These are phyloP conservation scores for Fistularia tabacaria DNA, from an alignment of 2,797 vertebrate species.

Conservation along the genomic window DNA sequence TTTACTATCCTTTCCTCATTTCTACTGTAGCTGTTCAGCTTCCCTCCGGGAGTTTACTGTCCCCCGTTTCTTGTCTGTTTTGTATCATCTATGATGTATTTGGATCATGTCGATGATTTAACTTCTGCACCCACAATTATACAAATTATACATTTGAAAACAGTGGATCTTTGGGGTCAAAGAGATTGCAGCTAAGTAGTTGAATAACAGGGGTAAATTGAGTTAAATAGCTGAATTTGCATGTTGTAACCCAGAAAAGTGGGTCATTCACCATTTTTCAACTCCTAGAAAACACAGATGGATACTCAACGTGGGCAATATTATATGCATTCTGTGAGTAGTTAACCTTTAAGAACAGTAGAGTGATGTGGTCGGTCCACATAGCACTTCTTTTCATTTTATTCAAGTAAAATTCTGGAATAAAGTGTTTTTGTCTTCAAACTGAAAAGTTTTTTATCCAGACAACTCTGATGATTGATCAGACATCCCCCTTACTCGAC, in stretches of 20 bases:
- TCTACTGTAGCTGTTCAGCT: slow-evolving; percentile 11
- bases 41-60: slow-evolving; percentile 5
- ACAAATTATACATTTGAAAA: slow-evolving; percentile 14
- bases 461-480: too few species aligned
- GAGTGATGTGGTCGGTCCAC: too few species aligned
- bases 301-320: too few species aligned
- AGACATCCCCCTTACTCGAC: too few species aligned
- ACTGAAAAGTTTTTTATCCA: too few species aligned
- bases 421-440: too few species aligned
- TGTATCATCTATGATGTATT: slow-evolving; percentile 19
- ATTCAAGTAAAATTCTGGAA: too few species aligned
- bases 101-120: slow-evolving; percentile 17
- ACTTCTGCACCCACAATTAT: not conserved
- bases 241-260: not conserved
- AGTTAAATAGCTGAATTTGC: not conserved
- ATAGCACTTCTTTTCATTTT: too few species aligned
- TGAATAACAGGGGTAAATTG: not conserved
- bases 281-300: too few species aligned
- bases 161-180: not conserved
- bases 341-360: too few species aligned
- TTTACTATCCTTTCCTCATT: not conserved
- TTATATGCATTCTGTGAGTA: too few species aligned
- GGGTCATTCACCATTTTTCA: slow-evolving; percentile 1
- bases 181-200: not conserved
- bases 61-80: slow-evolving; percentile 6